Percentiles rank a stretch among this genome's conserved stretches.
phyloP scores from a whole-genome alignment of 2,797 vertebrate species.

The Pseudocheirus occidentalis region DNA sequence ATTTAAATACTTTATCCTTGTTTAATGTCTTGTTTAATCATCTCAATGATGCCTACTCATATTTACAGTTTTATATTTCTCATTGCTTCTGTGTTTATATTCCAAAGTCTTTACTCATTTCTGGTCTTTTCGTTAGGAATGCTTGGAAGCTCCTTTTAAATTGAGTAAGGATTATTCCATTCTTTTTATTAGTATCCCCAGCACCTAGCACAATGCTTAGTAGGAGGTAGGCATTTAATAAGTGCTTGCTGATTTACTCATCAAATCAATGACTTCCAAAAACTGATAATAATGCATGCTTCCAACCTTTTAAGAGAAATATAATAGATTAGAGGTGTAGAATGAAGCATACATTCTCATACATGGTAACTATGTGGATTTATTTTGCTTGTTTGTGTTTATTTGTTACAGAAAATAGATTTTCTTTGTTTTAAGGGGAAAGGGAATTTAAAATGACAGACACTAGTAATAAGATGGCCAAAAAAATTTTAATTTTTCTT shows the following conservation, averaged over 20 bases:
- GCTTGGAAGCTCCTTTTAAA: background rate
- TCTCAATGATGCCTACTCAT: background rate
- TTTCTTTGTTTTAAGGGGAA: background rate
- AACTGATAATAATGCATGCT: background rate
- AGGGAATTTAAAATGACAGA: background rate
- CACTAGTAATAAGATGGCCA: background rate
- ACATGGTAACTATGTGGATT: background rate
- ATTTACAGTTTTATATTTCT: background rate
- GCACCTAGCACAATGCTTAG: background rate
- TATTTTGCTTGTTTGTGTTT: background rate
- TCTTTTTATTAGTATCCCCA: background rate
- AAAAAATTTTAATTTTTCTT: background rate
- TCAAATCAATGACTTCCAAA: background rate
- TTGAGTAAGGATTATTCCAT: background rate
- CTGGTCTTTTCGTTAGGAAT: background rate
- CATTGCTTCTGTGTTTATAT: background rate
- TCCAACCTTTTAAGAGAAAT: background rate
- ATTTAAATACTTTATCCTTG: background rate
- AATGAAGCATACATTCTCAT: background rate
- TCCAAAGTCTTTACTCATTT: background rate
- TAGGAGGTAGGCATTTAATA: background rate
- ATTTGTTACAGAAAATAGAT: background rate
- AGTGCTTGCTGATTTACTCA: background rate
- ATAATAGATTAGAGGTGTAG: background rate
- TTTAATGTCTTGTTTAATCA: too few relatives aligned